Conservation (phyloP, 2,888 invertebrate species). For the Tenodera sinensis region DNA sequence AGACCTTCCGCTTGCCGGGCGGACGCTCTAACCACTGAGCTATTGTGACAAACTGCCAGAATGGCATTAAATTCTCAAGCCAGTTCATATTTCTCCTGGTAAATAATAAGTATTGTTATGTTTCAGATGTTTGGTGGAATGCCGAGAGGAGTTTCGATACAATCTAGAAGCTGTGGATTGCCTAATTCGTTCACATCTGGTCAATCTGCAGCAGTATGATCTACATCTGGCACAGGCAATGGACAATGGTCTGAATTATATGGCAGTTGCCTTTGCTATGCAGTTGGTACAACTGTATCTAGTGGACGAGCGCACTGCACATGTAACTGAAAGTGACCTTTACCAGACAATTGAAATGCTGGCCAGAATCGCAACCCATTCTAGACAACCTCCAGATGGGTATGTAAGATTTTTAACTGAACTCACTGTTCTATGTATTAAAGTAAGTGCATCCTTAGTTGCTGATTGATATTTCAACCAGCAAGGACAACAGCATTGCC, state of each 20-base stretch:
- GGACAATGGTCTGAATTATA: slow-evolving; percentile 76
- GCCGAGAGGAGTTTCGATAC: slow-evolving; percentile 83
- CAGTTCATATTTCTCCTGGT: too few species aligned
- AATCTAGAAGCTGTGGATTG: slow-evolving; percentile 90
- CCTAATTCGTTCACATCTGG: slow-evolving; percentile 76
- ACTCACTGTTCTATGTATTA: too few species aligned
- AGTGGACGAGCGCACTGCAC: slow-evolving; percentile 75
- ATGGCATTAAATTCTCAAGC: too few species aligned
- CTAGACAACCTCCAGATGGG: slow-evolving; percentile 79
- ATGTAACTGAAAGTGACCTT: slow-evolving; percentile 79
- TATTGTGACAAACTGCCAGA: too few species aligned
- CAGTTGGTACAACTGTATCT: slow-evolving; percentile 84
- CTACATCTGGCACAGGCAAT: slow-evolving; percentile 76
- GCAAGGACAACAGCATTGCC: too few species aligned
- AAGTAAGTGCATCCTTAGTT: too few species aligned
- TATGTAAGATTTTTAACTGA: slow-evolving; percentile 37
- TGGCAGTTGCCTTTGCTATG: slow-evolving; percentile 86
- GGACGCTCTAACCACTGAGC: too few species aligned
- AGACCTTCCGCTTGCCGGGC: too few species aligned
- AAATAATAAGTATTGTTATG: neutral
- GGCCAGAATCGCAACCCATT: slow-evolving; percentile 69
- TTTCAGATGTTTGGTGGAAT: slow-evolving; percentile 64
- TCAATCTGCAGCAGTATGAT: slow-evolving; percentile 82
- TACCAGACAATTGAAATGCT: slow-evolving; percentile 83
- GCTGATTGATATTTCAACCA: too few species aligned